Evolutionary conservation across 2,113 vertebrate genomes (phyloP).

Genomic region (Oryzias celebensis): DNA sequence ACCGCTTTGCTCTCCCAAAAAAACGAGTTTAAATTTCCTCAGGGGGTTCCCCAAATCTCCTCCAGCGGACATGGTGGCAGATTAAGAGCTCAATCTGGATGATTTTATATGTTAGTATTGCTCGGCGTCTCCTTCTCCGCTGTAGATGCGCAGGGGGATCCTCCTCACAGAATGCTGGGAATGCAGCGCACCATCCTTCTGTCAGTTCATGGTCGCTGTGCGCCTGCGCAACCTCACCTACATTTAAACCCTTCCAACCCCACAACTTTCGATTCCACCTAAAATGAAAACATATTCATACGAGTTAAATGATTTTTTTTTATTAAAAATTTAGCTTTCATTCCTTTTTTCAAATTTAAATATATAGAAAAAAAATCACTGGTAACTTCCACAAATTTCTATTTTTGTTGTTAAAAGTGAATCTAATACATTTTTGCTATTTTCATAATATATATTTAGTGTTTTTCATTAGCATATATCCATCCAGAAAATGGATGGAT

Average conservation of each 20-base stretch:
- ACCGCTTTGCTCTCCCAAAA: slow-evolving; percentile 95
- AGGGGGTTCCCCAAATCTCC: slow-evolving; percentile 93
- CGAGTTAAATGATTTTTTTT: no score
- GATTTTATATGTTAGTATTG: slow-evolving; percentile 44
- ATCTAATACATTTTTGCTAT: no score
- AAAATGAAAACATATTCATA: neutral
- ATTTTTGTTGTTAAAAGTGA: no score
- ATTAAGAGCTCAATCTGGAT: slow-evolving; percentile 51
- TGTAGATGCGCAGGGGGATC: slow-evolving; percentile 60
- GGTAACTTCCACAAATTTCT: no score
- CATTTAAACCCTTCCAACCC: slow-evolving; percentile 34
- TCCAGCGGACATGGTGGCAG: slow-evolving; percentile 85
- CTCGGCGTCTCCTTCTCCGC: slow-evolving; percentile 49
- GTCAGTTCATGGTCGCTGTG: slow-evolving; percentile 57
- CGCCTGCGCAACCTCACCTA: slow-evolving; percentile 80
- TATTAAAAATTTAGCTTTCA: no score
- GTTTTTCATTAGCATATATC: no score
- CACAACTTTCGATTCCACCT: slow-evolving; percentile 45
- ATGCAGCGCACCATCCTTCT: slow-evolving; percentile 78
- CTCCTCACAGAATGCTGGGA: slow-evolving; percentile 74
- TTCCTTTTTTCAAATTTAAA: no score
- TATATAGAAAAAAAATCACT: no score
- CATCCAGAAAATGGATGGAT: no score
- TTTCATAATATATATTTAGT: no score
- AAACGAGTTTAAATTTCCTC: slow-evolving; percentile 95